Evolutionary conservation across 2,888 invertebrate species (phyloP).

Genomic region (Meganola albula): DNA sequence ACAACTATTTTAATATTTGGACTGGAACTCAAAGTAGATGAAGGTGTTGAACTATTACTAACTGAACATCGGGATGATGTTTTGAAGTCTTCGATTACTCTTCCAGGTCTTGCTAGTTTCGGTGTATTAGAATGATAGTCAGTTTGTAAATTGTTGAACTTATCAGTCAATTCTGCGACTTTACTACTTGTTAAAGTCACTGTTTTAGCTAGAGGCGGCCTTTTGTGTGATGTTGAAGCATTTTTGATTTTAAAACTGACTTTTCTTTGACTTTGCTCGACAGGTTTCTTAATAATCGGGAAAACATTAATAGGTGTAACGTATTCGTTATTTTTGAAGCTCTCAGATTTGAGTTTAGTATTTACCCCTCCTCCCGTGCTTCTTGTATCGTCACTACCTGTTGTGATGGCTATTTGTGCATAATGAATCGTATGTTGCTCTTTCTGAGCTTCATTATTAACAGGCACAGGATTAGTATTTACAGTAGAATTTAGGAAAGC

Average conservation of each 20-base stretch:
- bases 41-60: conserved; percentile 66
- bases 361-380: conserved; percentile 66
- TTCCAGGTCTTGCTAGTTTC: conserved; percentile 76
- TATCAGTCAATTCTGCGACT: conserved; percentile 82
- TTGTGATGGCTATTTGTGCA: conserved; percentile 63
- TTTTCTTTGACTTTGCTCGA: conserved; percentile 68
- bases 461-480: conserved; percentile 35
- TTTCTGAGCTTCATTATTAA: conserved; percentile 21
- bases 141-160: conserved; percentile 81
- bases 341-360: conserved; percentile 23
- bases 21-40: conserved; percentile 65
- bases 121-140: conserved; percentile 58
- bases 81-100: conserved; percentile 68
- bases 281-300: conserved; percentile 40
- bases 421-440: conserved; percentile 44
- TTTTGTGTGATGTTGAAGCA: conserved; percentile 61
- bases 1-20: conserved; percentile 72
- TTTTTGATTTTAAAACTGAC: conserved; percentile 80
- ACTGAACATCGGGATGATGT: conserved; percentile 44
- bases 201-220: conserved; percentile 61
- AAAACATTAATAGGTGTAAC: conserved; percentile 33
- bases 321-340: conserved; percentile 35
- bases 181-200: conserved; percentile 74
- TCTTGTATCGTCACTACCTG: conserved; percentile 63
- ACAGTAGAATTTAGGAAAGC: conserved; percentile 62